A percentile compares a stretch with the other conserved stretches of the same genome.
Conservation (phyloP, 2,888 invertebrate genomes). For the Gibbula magus region DNA sequence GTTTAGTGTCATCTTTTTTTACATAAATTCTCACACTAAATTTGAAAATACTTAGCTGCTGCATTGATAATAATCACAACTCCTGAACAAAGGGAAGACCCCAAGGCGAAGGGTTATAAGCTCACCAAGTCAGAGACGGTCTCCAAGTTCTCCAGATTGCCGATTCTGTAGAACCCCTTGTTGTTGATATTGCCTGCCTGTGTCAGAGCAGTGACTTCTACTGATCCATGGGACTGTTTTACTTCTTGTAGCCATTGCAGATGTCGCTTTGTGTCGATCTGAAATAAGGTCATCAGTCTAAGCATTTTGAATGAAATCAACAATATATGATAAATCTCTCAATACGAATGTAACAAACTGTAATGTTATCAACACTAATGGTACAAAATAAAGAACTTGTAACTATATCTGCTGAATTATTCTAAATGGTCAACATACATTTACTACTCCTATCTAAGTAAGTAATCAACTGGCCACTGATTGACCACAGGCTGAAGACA, state of each 20-base stretch:
- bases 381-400: too few relatives aligned
- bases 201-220: slow-evolving; percentile 65
- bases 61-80: not conserved
- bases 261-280: slow-evolving; percentile 53
- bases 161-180: slow-evolving; percentile 25
- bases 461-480: too few relatives aligned
- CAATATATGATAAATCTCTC: too few relatives aligned
- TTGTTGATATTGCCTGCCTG: slow-evolving; percentile 59
- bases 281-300: not conserved
- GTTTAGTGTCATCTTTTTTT: too few relatives aligned
- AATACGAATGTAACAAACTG: too few relatives aligned
- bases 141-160: slow-evolving; percentile 12
- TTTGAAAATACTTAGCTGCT: too few relatives aligned
- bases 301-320: not conserved
- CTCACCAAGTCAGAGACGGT: not conserved
- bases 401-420: too few relatives aligned
- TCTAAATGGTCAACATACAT: too few relatives aligned
- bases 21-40: too few relatives aligned
- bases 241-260: slow-evolving; percentile 65
- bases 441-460: too few relatives aligned
- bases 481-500: too few relatives aligned
- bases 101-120: not conserved
- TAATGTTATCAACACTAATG: too few relatives aligned
- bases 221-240: slow-evolving; percentile 66
- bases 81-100: not conserved